These are phyloP conservation scores for Zoanthus gigantus DNA, from an alignment of 92 coral and sea anemone genomes.

Conservation along the genomic window DNA sequence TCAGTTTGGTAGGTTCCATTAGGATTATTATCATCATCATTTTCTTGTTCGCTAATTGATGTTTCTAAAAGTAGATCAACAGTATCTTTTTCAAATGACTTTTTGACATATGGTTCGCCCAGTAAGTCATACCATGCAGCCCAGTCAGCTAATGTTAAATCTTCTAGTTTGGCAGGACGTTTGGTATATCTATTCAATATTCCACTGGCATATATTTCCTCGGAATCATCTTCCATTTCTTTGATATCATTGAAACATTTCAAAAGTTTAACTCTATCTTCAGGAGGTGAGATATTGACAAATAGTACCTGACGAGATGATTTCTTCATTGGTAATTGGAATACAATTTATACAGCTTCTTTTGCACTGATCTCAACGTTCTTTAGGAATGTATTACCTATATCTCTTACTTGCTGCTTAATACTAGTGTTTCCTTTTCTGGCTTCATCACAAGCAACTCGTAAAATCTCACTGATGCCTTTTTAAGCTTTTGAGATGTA, in stretches of 20 bases:
- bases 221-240: neutral
- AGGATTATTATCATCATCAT: constrained; percentile 47
- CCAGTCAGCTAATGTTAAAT: neutral
- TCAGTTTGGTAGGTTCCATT: neutral
- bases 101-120: neutral
- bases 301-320: neutral
- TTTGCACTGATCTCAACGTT: too few relatives aligned
- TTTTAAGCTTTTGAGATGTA: neutral
- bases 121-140: neutral
- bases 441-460: neutral
- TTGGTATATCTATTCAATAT: neutral
- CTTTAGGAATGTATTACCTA: too few relatives aligned
- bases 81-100: neutral
- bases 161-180: neutral
- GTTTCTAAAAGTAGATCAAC: neutral
- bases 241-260: neutral
- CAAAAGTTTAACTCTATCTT: neutral
- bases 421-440: too few relatives aligned
- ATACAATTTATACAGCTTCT: too few relatives aligned
- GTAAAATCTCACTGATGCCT: neutral
- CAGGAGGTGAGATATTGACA: neutral
- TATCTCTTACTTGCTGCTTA: too few relatives aligned
- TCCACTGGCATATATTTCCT: neutral
- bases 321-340: neutral
- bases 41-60: constrained; percentile 1